A percentile compares a stretch with the other conserved stretches of the same genome.
phyloP scores from a whole-genome alignment of 2,113 vertebrate genomes.

The Falco punctatus region DNA sequence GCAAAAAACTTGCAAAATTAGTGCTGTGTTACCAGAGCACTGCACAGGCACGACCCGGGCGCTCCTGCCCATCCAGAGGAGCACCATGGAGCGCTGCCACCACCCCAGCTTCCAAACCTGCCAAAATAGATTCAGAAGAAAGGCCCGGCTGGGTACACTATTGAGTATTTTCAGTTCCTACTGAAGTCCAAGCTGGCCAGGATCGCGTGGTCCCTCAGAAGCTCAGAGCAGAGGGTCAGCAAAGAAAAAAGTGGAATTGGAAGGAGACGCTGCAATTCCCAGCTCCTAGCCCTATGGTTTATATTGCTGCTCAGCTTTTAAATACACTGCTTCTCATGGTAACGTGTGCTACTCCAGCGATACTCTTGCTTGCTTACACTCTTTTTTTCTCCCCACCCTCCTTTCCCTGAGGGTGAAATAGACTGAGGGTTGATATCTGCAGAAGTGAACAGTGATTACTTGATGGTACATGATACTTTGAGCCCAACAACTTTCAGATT shows the following conservation, averaged over 20 bases:
- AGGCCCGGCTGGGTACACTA: background rate
- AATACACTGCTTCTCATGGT: background rate
- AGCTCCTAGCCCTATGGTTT: background rate
- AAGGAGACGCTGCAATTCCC: background rate
- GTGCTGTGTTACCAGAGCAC: background rate
- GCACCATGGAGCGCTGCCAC: background rate
- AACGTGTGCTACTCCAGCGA: background rate
- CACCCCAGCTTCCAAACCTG: background rate
- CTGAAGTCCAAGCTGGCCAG: background rate
- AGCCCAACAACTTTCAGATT: conserved; percentile 41
- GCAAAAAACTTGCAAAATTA: background rate
- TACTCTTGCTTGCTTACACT: background rate
- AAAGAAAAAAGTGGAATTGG: background rate
- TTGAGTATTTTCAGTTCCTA: background rate
- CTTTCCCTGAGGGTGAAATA: background rate
- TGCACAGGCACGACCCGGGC: fast-evolving
- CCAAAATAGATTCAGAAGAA: background rate
- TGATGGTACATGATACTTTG: background rate
- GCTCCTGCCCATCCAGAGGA: fast-evolving
- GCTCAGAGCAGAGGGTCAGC: background rate
- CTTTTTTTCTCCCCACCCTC: background rate
- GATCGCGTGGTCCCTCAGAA: background rate
- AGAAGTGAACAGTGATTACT: conserved; percentile 19
- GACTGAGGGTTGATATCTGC: background rate
- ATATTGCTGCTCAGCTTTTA: background rate